Evolutionary conservation across 2,888 invertebrate genomes (phyloP), one percentile per base, ranked within the genome.

Genomic region (Chloroclystis v-ata): DNA sequence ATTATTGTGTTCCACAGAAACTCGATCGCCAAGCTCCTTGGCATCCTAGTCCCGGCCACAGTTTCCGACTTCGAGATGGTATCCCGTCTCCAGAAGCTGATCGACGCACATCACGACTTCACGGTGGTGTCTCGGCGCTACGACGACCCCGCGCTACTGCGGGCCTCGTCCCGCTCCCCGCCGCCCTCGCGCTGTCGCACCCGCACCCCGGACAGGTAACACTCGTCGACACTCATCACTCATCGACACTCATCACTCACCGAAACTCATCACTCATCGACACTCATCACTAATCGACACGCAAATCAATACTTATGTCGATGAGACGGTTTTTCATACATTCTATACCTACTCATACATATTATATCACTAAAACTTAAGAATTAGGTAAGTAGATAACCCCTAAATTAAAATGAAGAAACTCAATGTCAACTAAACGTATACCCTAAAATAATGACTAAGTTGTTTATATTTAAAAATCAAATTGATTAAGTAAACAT

Each of bases 81-180:
- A 47, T 92, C 93, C 26, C 91, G 95, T 0, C 86, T 96, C 16
- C 95, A 95, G 76, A 95, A 95, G 73, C 82, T 96, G 59, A 94
- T 95, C 40, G 93, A 95, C 59, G 95, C 95, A 0, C 95, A 96
- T 75, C 93, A 95, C 64, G 96, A 96, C 81, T 96, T 95, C 72
- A 95, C 95, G 0, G 78, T 94, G 62, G 92, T 96, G 3, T 95
- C 95, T 2, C 89, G 95, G 4, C 90, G 95, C 1, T 86, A 84
- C 62, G 76, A 85, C 53, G 84, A 86, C 67, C 86, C 84, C 41
- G 74, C 79, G 40, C 75, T 82, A 56, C 76, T 85, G 66, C 76
- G 77, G 5, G 89, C 78, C 49, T 78, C 83, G 32, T 89, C 79
- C 3, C 76, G 82, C 51, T 90, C 88, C 35, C 90, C 77, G 61